Conservation (phyloP, 2,113 vertebrate genomes). For the Solenodon paradoxus region DNA sequence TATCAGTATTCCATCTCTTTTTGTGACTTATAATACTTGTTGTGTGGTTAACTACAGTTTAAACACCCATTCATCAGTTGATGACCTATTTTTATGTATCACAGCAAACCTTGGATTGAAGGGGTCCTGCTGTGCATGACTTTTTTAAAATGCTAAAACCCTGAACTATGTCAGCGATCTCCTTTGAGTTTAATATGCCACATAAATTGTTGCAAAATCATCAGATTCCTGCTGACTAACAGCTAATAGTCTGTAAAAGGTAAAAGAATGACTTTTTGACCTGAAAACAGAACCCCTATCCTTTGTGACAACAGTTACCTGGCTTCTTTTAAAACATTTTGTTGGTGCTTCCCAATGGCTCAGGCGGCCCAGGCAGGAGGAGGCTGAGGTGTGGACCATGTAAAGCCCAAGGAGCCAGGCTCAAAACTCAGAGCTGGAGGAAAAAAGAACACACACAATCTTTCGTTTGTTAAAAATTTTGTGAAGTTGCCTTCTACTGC, state of each 20-base stretch:
- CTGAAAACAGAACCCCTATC: constrained; percentile 24
- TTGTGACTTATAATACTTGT: neutral
- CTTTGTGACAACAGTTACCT: neutral
- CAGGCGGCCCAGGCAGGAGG: too few species aligned
- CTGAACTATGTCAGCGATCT: constrained; percentile 26
- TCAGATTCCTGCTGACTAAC: neutral
- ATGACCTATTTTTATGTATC: neutral
- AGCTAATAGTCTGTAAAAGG: constrained; percentile 57
- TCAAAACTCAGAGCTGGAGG: too few species aligned
- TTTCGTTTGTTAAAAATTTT: too few species aligned
- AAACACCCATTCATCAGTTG: neutral
- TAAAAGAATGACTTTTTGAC: neutral
- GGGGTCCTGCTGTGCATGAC: neutral
- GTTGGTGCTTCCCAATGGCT: too few species aligned
- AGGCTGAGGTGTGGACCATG: too few species aligned
- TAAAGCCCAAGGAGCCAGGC: too few species aligned
- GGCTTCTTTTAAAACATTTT: neutral
- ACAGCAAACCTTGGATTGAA: neutral
- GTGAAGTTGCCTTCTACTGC: neutral
- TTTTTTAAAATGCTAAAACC: neutral
- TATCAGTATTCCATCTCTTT: neutral
- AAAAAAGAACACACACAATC: too few species aligned
- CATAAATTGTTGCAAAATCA: constrained; percentile 21
- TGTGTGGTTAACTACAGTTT: neutral
- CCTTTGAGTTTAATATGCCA: constrained; percentile 36